Evolutionary conservation across 2,888 invertebrate species (phyloP).

Genomic region (Drosophila stalkeri): DNA sequence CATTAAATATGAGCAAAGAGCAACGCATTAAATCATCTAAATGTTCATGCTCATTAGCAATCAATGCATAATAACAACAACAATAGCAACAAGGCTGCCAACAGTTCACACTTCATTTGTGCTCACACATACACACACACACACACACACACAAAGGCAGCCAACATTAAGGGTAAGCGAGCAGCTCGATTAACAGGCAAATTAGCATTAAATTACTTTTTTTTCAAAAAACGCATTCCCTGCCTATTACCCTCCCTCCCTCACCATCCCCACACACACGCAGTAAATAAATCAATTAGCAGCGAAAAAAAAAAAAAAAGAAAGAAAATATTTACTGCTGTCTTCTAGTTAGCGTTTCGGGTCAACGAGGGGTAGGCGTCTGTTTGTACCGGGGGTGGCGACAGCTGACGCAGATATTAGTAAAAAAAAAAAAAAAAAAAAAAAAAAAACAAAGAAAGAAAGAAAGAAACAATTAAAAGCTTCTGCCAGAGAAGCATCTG

Average conservation of each 20-base stretch:
- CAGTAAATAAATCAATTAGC: conserved; percentile 78
- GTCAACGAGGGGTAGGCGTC: conserved; percentile 14
- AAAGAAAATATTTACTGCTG: conserved; percentile 27
- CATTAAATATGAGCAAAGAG: conserved; percentile 32
- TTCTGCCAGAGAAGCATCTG: conserved; percentile 62
- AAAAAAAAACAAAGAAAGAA: conserved; percentile 22
- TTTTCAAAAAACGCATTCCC: conserved; percentile 70
- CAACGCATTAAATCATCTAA: conserved; percentile 73
- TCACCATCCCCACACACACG: neutral
- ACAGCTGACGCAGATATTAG: conserved; percentile 72
- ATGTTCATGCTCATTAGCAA: conserved; percentile 80
- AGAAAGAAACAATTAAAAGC: conserved; percentile 71
- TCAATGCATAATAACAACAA: conserved; percentile 66
- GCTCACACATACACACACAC: conserved; percentile 30
- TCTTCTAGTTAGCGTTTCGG: conserved; percentile 25
- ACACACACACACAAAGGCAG: conserved; percentile 2
- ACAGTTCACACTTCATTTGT: conserved; percentile 77
- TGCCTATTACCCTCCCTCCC: neutral
- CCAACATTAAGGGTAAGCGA: conserved; percentile 25
- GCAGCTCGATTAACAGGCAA: conserved; percentile 76
- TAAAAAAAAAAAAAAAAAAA: conserved; percentile 55
- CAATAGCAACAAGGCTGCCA: conserved; percentile 47
- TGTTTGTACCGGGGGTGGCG: conserved; percentile 26
- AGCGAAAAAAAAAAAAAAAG: conserved; percentile 23
- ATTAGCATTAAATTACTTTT: conserved; percentile 76